phyloP scores from a whole-genome alignment of 2,888 invertebrate species.

The Plutella xylostella region DNA sequence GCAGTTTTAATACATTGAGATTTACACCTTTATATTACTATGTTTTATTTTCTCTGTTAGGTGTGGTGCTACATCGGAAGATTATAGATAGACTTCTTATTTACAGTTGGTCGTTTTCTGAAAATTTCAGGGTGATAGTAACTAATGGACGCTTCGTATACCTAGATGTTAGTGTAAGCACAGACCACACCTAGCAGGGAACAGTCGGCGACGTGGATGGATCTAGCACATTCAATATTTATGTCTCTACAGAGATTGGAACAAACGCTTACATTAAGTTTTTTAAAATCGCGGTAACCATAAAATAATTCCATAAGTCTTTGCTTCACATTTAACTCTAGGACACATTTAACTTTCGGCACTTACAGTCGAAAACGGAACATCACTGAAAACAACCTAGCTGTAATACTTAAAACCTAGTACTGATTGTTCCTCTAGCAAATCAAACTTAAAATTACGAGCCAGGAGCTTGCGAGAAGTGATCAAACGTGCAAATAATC shows the following conservation, averaged over 20 bases:
- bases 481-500: constrained; percentile 60
- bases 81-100: neutral
- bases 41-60: constrained; percentile 22
- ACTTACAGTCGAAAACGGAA: no score
- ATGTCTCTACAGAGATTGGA: constrained; percentile 47
- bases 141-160: neutral
- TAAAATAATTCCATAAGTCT: no score
- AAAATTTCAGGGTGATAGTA: neutral
- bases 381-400: no score
- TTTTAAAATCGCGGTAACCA: no score
- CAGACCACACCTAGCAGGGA: constrained; percentile 34
- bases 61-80: neutral
- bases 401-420: neutral
- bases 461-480: constrained; percentile 37
- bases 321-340: no score
- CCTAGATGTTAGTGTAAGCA: no score
- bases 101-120: neutral
- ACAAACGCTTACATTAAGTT: constrained; percentile 43
- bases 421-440: constrained; percentile 29
- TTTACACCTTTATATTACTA: constrained; percentile 41
- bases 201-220: constrained; percentile 48
- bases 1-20: constrained; percentile 65
- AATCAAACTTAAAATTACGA: constrained; percentile 33
- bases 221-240: constrained; percentile 56
- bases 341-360: no score